These are phyloP conservation scores for Tipula lateralis DNA, from an alignment of 2,888 invertebrate genomes.

Conservation along the genomic window DNA sequence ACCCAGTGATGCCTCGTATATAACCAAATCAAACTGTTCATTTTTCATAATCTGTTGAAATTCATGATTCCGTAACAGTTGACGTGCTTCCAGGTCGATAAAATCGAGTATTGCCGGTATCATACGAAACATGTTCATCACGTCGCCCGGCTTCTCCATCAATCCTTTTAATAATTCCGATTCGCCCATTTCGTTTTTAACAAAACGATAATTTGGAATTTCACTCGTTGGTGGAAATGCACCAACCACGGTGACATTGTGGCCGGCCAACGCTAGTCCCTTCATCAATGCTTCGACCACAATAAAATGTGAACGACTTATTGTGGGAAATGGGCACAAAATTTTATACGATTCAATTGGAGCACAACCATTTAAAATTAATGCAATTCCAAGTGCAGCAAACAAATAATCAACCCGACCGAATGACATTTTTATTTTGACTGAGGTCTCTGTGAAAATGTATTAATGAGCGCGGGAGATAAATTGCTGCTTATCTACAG, in stretches of 20 bases:
- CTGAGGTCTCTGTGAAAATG: not conserved
- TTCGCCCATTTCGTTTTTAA: not conserved
- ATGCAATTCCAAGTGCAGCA: not conserved
- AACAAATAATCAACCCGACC: not conserved
- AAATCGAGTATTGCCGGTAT: not conserved
- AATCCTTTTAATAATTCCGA: not conserved
- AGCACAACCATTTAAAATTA: not conserved
- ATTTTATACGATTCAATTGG: not conserved
- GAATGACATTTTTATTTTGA: not conserved
- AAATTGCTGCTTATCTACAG: not conserved
- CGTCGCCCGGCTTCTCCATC: not conserved
- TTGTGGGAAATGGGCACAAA: not conserved
- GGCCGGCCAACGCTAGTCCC: not conserved
- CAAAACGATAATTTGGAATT: not conserved
- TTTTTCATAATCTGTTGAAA: not conserved
- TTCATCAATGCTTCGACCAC: not conserved
- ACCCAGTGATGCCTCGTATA: not conserved
- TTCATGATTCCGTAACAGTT: slow-evolving; percentile 6
- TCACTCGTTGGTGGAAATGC: not conserved
- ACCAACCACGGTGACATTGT: not conserved
- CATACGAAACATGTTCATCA: not conserved
- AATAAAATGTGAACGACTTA: not conserved
- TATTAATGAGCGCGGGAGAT: not conserved
- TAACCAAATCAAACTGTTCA: not conserved
- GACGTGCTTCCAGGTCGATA: not conserved